Evolutionary conservation across 2,888 invertebrate species (phyloP), one percentile per base, ranked within the genome.

Genomic region (Pomacea canaliculata): DNA sequence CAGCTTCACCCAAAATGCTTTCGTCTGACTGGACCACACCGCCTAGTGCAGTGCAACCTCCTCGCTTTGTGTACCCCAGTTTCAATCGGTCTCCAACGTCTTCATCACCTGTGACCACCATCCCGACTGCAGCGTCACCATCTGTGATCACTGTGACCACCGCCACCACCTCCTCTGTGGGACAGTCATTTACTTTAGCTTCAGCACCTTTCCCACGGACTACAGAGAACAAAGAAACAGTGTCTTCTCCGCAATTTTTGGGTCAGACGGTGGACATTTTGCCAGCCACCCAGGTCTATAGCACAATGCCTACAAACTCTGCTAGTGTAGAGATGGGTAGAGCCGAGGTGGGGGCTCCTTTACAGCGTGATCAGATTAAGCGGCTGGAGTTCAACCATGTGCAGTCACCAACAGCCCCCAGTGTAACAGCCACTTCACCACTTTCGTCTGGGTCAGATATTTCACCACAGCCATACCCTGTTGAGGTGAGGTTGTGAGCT

Each of bases 41-140:
- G 23, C 84, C 87, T 19, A 82, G 86, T 9, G 82, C 83, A 62
- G 85, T 88, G 27, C 86, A 87, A 79, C 88, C 88, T 56, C 88
- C 88, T 5, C 84, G 84, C 81, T 88, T 88, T 83, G 85, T 86
- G 75, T 88, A 88, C 81, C 88, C 88, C 13, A 87, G 87, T 69
- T 84, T 84, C 73, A 85, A 78, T 19, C 51, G 68, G 27, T 23
- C 76, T 16, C 70, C 76, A 51, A 70, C 73, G 13, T 23, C 71
- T 37, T 66, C 60, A 46, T n/a, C 46, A 60, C 70, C 78, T 9
- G 19, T 73, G 37, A 62, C 79, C 27, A 63, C 76, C 65, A 67
- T 76, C 46, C 51, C 76, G 37, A 51, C 79, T 37, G 49, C 71
- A 70, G 12, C 78, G n/a, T 65, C 78, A 68, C 65, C 73, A 23